phyloP scores from a whole-genome alignment of 1,140 invertebrate species.

The Gryon sp. region DNA sequence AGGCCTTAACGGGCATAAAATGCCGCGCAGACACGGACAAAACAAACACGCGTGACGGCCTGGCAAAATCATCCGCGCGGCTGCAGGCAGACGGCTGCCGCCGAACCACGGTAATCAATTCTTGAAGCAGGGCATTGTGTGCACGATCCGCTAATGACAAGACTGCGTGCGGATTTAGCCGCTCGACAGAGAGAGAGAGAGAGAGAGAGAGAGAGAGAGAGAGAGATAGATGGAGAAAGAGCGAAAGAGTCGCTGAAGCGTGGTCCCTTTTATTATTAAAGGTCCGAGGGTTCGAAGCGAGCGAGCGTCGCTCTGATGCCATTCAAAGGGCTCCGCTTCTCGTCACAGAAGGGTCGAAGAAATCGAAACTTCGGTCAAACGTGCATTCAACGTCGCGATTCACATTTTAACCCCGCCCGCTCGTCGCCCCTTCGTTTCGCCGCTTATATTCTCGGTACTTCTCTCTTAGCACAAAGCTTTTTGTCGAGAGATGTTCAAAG shows the following conservation, averaged over 20 bases:
- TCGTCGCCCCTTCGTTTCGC: no score
- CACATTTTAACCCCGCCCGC: not conserved
- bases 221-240: no score
- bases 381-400: conserved; percentile 16
- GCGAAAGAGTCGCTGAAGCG: conserved; percentile 40
- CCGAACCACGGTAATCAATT: conserved; percentile 53
- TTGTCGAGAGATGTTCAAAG: no score
- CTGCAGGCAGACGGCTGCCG: conserved; percentile 16
- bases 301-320: conserved; percentile 1
- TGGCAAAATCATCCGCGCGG: conserved; percentile 44
- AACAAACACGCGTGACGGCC: conserved; percentile 42
- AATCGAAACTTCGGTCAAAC: conserved; percentile 22
- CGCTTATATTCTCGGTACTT: no score
- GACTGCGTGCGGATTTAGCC: conserved; percentile 51
- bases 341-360: conserved; percentile 25
- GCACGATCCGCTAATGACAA: conserved; percentile 60
- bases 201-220: no score
- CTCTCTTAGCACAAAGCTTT: no score
- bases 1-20: conserved; percentile 4
- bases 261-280: conserved; percentile 56
- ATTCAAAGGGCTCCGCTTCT: conserved; percentile 15
- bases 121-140: conserved; percentile 52
- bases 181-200: no score
- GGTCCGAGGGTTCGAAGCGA: conserved; percentile 46
- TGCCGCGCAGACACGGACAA: conserved; percentile 20